These are phyloP conservation scores for Andrena fulva DNA, from an alignment of 2,888 invertebrate genomes.

Conservation along the genomic window DNA sequence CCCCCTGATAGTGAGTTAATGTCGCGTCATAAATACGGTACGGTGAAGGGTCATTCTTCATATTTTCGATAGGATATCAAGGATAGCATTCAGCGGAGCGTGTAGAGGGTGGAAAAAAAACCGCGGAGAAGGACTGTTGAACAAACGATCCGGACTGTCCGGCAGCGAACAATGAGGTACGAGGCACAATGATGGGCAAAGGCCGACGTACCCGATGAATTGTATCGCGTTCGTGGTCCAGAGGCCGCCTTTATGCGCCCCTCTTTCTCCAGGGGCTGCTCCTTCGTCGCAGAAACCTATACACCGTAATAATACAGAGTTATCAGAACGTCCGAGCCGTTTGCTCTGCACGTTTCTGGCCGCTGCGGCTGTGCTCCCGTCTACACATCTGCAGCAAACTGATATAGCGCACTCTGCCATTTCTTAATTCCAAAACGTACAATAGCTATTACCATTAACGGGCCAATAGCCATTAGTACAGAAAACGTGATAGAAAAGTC, in stretches of 20 bases:
- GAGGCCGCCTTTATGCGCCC: conserved; percentile 54
- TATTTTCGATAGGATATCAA: conserved; percentile 55
- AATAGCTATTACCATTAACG: not conserved
- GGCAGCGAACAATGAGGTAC: conserved; percentile 58
- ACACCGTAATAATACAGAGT: conserved; percentile 62
- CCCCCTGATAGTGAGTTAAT: conserved; percentile 24
- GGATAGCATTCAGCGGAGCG: conserved; percentile 35
- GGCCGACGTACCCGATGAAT: conserved; percentile 61
- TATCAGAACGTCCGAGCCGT: conserved; percentile 67
- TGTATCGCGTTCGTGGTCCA: conserved; percentile 63
- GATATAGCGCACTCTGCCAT: no score
- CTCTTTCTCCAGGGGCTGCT: conserved; percentile 43
- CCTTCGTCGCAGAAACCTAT: conserved; percentile 40
- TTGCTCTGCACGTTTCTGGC: conserved; percentile 53
- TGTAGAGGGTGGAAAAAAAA: conserved; percentile 29
- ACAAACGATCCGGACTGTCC: conserved; percentile 58
- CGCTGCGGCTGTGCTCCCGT: not conserved
- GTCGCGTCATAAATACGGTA: conserved; percentile 44
- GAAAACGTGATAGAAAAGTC: no score
- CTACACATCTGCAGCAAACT: no score
- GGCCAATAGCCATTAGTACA: not conserved
- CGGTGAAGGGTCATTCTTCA: conserved; percentile 43
- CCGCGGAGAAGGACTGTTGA: conserved; percentile 40
- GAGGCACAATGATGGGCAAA: conserved; percentile 59
- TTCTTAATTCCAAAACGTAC: no score